phyloP scores from a whole-genome alignment of 2,888 invertebrate species.

The Lamproptera curius region DNA sequence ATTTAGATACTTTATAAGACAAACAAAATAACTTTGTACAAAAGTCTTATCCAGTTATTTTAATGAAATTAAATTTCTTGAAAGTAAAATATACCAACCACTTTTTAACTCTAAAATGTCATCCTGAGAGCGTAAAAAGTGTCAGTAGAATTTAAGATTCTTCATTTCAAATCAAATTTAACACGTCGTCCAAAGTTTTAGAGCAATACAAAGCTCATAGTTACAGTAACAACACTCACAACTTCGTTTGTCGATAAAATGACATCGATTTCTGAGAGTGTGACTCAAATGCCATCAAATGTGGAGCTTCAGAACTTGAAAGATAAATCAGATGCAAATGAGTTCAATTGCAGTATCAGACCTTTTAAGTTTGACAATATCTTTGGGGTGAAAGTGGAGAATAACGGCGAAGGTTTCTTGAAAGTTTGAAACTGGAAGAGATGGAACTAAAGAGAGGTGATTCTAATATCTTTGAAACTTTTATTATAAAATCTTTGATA shows the following conservation, averaged over 20 bases:
- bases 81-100: slow-evolving; percentile 61
- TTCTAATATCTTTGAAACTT: no score
- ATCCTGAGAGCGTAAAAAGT: slow-evolving; percentile 33
- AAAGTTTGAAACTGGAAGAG: slow-evolving; percentile 81
- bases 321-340: slow-evolving; percentile 38
- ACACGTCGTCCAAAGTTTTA: slow-evolving; percentile 60
- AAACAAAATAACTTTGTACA: no score
- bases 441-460: slow-evolving; percentile 88
- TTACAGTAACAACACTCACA: slow-evolving; percentile 40
- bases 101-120: slow-evolving; percentile 64
- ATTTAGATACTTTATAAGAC: slow-evolving; percentile 9
- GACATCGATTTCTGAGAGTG: slow-evolving; percentile 41
- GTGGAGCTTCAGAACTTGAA: slow-evolving; percentile 54
- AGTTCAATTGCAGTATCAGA: slow-evolving; percentile 68
- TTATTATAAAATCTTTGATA: no score
- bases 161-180: slow-evolving; percentile 67
- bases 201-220: slow-evolving; percentile 64
- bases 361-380: slow-evolving; percentile 78
- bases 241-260: slow-evolving; percentile 43
- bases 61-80: slow-evolving; percentile 54
- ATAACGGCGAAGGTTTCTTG: slow-evolving; percentile 50
- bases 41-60: no score
- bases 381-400: slow-evolving; percentile 79
- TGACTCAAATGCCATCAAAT: slow-evolving; percentile 66
- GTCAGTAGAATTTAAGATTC: slow-evolving; percentile 53